Evolutionary conservation across 92 coral and sea anemone genomes (phyloP), one percentile per base, ranked within the genome.

Genomic region (Porites evermanni): DNA sequence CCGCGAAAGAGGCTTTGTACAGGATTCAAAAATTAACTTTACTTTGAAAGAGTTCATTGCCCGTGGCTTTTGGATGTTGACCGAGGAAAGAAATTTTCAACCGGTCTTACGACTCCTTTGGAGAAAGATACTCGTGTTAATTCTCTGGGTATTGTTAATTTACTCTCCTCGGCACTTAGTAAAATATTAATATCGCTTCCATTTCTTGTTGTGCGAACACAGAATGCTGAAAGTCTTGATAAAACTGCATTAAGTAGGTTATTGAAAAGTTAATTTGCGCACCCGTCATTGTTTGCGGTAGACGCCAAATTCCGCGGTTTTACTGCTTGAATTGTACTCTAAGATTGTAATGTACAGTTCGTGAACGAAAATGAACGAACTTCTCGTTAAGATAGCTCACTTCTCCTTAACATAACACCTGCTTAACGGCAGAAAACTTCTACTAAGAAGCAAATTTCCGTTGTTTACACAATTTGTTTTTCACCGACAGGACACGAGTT

Each of bases 151-250:
- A 64, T 71, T 32, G 93, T 82, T 81, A 90, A 86, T 82, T 85
- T 75, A 74, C 78, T 70, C 75, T 87, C 88, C 81, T 81, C 93
- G 54, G 56, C 74, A 79, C 83, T 76, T 90, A 82, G 84, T 90
- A 61, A 90, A 90, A 90, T 86, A 90, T 90, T 86, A 81, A 90
- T 86, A 77, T 11, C 64, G 72, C 71, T 82, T 54, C 84, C 85
- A 72, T 66, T 84, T 75, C 84, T 81, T 90, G 86, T 81, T 72
- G 52, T 79, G 52, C 18, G 16, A 50, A 72, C 66, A 82, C 88
- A 82, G 79, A 51, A 78, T 73, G 88, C 67, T 88, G 94, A 91
- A 91, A 87, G 32, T 77, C 86, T 72, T 80, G 81, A 85, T 91
- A 81, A 91, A 91, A 77, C 56, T 87, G 67, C 70, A 88, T 91